A percentile compares a stretch with the other conserved stretches of the same genome.
Evolutionary conservation across 2,113 vertebrate genomes (phyloP).

Genomic region (Hystrix cristata): DNA sequence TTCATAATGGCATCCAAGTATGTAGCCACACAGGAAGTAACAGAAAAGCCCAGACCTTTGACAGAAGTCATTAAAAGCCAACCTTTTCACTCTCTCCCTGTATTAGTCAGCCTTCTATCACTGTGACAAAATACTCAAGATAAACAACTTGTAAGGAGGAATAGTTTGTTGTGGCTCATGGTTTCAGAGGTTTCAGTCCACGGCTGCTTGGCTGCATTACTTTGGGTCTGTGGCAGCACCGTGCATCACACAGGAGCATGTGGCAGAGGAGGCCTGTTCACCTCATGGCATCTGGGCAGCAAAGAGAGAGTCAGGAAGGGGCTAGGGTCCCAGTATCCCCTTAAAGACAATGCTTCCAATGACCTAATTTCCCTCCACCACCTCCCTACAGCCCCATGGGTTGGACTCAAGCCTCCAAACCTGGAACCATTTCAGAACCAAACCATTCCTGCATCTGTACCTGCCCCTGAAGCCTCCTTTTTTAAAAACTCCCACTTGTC

Average conservation of each 20-base stretch:
- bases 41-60: not conserved
- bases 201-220: not conserved
- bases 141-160: not conserved
- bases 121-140: not conserved
- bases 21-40: not conserved
- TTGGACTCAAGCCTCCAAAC: not conserved
- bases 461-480: not conserved
- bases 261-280: not conserved
- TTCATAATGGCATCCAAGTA: not conserved
- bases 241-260: not conserved
- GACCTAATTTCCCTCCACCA: not conserved
- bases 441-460: not conserved
- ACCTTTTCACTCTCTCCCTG: not conserved
- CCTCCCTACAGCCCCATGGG: not conserved
- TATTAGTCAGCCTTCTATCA: not conserved
- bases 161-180: not conserved
- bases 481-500: not conserved
- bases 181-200: not conserved
- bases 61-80: not conserved
- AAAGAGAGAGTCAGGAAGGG: not conserved
- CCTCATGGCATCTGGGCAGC: not conserved
- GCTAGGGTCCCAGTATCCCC: not conserved
- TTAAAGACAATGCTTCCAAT: not conserved
- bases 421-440: not conserved
- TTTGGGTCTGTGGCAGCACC: not conserved